A percentile compares a stretch with the other conserved stretches of the same genome.
Conservation (phyloP, 2,797 vertebrate species). For the Ctenopoma multispine region DNA sequence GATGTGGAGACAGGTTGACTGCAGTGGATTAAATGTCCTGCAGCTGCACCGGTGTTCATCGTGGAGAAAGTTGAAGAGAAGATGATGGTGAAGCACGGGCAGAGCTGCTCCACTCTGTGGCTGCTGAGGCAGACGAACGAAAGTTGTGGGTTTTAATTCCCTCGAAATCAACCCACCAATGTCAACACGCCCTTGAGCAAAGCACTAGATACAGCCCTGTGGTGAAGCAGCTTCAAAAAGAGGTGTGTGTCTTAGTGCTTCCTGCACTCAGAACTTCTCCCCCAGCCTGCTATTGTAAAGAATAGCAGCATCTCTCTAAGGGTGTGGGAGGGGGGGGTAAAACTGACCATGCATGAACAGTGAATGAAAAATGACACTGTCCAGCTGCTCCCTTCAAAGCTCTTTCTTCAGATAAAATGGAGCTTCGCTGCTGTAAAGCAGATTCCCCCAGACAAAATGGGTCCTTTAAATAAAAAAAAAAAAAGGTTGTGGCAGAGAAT, state of each 20-base stretch:
- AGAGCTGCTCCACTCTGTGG: slow-evolving; percentile 5
- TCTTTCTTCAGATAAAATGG: slow-evolving; percentile 52
- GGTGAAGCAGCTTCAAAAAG: slow-evolving; percentile 7
- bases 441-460: slow-evolving; percentile 45
- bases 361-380: slow-evolving; percentile 37
- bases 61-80: slow-evolving; percentile 38
- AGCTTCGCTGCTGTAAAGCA: slow-evolving; percentile 39
- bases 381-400: slow-evolving; percentile 50
- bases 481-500: slow-evolving; percentile 39
- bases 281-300: neutral
- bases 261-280: neutral
- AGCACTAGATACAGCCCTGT: neutral
- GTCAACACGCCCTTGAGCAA: slow-evolving; percentile 30
- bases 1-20: slow-evolving; percentile 16
- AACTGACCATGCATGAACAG: slow-evolving; percentile 25
- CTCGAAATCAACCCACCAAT: neutral
- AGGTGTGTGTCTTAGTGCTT: neutral
- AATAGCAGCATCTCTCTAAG: slow-evolving; percentile 2
- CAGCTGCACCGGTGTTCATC: slow-evolving; percentile 25
- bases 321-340: too few species aligned
- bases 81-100: neutral
- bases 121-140: neutral
- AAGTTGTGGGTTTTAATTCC: slow-evolving; percentile 13
- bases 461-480: slow-evolving; percentile 36
- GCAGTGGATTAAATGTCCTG: neutral